Percentiles rank a stretch among this genome's conserved stretches.
These are phyloP conservation scores for Varanus salvator DNA, from an alignment of 2,113 vertebrate genomes.

Conservation along the genomic window DNA sequence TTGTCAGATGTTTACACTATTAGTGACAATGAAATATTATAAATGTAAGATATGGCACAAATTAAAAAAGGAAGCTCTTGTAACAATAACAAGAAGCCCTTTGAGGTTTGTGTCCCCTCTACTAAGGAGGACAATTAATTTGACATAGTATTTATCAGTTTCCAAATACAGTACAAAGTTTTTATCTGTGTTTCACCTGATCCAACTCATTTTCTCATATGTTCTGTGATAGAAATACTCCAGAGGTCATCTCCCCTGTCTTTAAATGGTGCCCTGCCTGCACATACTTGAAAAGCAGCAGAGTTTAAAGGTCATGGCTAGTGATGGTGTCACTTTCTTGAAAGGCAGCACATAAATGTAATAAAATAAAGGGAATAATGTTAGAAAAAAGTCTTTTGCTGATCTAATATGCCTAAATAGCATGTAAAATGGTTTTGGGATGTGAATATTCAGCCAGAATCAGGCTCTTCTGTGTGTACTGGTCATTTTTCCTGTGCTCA, in stretches of 20 bases:
- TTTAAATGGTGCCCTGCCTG: background rate
- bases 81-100: conserved; percentile 13
- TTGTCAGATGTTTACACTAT: conserved; percentile 51
- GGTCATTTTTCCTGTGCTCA: too few species aligned
- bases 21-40: conserved; percentile 43
- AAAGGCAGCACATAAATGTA: too few species aligned
- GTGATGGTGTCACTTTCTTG: background rate
- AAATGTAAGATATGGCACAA: conserved; percentile 17
- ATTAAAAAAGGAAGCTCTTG: background rate
- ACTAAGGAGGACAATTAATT: conserved; percentile 28
- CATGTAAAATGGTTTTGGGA: too few species aligned
- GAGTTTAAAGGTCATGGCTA: too few species aligned
- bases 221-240: background rate
- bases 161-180: conserved; percentile 25
- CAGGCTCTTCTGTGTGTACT: too few species aligned
- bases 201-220: background rate
- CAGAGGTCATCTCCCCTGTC: background rate
- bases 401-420: too few species aligned
- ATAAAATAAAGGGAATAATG: too few species aligned
- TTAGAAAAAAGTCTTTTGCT: background rate
- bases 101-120: background rate
- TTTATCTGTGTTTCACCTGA: background rate
- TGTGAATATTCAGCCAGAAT: too few species aligned
- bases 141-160: conserved; percentile 14
- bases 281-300: background rate